phyloP scores from a whole-genome alignment of 2,888 invertebrate species.

The Blastobasis adustella region DNA sequence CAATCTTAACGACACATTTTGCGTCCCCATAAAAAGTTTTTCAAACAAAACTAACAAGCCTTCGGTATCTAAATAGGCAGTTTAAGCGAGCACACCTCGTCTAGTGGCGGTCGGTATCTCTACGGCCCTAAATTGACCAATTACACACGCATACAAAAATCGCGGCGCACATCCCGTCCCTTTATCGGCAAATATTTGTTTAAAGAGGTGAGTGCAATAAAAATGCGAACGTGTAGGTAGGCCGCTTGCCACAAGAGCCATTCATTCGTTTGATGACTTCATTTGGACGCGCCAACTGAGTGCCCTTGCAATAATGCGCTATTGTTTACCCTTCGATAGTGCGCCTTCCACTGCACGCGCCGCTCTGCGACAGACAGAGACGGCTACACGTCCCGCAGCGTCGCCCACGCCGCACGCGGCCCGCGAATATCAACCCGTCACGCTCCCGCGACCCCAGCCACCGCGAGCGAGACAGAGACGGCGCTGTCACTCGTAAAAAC shows the following conservation, averaged over 20 bases:
- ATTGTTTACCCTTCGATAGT: constrained; percentile 75
- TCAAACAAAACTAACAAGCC: neutral
- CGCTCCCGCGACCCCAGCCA: constrained; percentile 34
- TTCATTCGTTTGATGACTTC: constrained; percentile 74
- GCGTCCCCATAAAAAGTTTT: neutral
- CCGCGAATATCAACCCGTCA: constrained; percentile 43
- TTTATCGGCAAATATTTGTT: constrained; percentile 60
- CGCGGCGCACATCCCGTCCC: constrained; percentile 28
- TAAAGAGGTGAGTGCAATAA: constrained; percentile 66
- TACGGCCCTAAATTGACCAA: constrained; percentile 28
- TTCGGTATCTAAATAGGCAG: neutral
- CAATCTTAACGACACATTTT: no score
- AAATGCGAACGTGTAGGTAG: constrained; percentile 64
- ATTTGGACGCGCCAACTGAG: constrained; percentile 68
- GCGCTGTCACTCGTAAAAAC: constrained; percentile 67
- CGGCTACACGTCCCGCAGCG: constrained; percentile 34
- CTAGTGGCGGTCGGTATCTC: constrained; percentile 24
- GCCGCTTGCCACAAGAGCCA: constrained; percentile 54
- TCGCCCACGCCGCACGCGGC: constrained; percentile 40
- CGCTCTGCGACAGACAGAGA: constrained; percentile 59
- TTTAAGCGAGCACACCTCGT: constrained; percentile 7
- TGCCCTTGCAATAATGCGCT: constrained; percentile 71
- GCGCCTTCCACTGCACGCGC: constrained; percentile 67
- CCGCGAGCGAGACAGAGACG: constrained; percentile 44
- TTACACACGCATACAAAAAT: constrained; percentile 30